These are phyloP conservation scores for Dendroctonus ponderosae DNA, from an alignment of 1,140 invertebrate species.

Conservation along the genomic window DNA sequence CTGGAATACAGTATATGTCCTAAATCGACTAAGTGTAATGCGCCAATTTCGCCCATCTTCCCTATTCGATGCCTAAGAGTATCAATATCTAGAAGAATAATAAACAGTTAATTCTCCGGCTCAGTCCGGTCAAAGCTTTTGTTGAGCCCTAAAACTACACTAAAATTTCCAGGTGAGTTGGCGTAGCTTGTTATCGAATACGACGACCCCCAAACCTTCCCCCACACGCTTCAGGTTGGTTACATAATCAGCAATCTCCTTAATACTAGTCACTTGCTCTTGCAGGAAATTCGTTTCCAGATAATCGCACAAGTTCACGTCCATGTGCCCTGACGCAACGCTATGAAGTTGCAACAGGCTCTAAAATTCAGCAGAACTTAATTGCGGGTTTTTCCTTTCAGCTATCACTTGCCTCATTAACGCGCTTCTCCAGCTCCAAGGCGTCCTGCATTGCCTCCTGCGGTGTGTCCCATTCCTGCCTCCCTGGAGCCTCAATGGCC, in stretches of 20 bases:
- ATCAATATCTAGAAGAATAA: too few relatives aligned
- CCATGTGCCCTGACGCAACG: constrained; percentile 63
- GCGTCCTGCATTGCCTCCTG: constrained; percentile 71
- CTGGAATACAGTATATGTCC: too few relatives aligned
- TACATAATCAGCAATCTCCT: constrained; percentile 68
- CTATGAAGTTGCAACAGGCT: constrained; percentile 67
- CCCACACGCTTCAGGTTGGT: constrained; percentile 71
- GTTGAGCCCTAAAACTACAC: too few relatives aligned
- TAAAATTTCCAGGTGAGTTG: too few relatives aligned
- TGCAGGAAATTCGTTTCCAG: constrained; percentile 66
- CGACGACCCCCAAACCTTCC: constrained; percentile 68
- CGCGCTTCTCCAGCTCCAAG: constrained; percentile 73
- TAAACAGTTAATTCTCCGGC: too few relatives aligned
- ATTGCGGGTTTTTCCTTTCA: neutral
- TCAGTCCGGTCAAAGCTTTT: too few relatives aligned
- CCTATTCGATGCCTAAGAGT: too few relatives aligned
- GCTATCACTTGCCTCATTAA: constrained; percentile 63
- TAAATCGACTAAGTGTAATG: too few relatives aligned
- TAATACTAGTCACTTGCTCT: constrained; percentile 76
- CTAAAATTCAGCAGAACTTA: constrained; percentile 49
- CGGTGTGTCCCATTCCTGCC: constrained; percentile 62
- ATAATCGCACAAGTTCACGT: constrained; percentile 71
- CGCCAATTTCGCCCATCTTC: too few relatives aligned
- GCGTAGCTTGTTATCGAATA: constrained; percentile 68
- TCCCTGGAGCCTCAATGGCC: constrained; percentile 60